Base-by-base conservation (phyloP, 2,113 vertebrate species). In the Anolis carolinensis region DNA sequence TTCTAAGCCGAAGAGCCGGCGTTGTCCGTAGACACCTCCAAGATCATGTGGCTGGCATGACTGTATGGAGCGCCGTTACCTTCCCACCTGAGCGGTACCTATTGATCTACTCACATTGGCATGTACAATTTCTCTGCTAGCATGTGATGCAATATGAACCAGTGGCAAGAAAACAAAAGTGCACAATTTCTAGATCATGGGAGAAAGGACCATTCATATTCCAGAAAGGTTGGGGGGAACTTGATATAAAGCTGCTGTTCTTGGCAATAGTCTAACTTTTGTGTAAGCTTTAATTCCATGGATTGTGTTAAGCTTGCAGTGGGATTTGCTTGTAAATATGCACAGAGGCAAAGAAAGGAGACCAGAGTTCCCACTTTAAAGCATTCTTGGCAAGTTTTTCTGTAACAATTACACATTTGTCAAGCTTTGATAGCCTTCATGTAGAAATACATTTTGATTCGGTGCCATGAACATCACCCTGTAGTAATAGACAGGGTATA, bases 401-500 rank as follows among this genome's bases (percentile, higher is more conserved):
- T 82, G 67, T 50, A 44, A 27, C 14, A 34, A n/a, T 36, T 4
- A 2, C 50, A 63, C 30, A 27, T 75, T 63, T 48, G 23, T 48
- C 36, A 48, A 27, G 39, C 39, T 50, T 84, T 89, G 48, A 23
- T 78, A 36, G 71, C 13, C 68, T 74, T 52, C 55, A 39, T 67
- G 6, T 14, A 63, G 5, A 73, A 67, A 32, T 21, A 2, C 39
- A 8, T 13, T 34, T 87, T 74, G 71, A 74, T 83, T 83, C 72
- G 20, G 18, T 30, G 70, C 85, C 44, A 14, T 11, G 34, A 16
- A 34, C 7, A 72, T 48, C 10, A 2, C 80, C 48, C 81, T 30
- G 9, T 30, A 9, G n/a, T 0, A 0, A 50, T 34, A 63, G 67
- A 59, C 16, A 39, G 14, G 3, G 44, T 52, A 23, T 71, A 55